Conservation (phyloP, 2,797 vertebrate species). For the Anguilla marmorata region DNA sequence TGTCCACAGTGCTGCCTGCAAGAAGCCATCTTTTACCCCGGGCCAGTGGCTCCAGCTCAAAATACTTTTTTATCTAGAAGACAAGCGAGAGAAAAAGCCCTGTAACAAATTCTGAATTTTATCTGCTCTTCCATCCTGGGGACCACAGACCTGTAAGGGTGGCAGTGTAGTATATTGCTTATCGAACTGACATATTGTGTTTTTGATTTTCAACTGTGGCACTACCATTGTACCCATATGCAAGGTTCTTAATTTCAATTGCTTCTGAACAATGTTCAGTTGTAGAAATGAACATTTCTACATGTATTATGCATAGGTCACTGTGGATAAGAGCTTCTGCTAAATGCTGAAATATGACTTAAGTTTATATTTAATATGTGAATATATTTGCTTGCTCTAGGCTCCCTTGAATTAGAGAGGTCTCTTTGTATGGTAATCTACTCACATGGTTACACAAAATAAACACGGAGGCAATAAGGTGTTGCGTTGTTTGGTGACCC, state of each 20-base stretch:
- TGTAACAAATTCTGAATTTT: not conserved
- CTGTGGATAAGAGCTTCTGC: not conserved
- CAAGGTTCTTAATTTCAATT: not conserved
- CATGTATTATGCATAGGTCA: not conserved
- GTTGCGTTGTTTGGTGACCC: not conserved
- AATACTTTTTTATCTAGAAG: constrained; percentile 83
- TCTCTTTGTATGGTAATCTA: no score
- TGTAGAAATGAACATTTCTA: not conserved
- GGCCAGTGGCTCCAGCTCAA: constrained; percentile 87
- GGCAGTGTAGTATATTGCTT: not conserved
- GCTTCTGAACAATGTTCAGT: not conserved
- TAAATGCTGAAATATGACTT: not conserved
- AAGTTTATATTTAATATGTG: not conserved
- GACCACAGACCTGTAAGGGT: not conserved
- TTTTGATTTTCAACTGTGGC: not conserved
- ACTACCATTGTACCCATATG: not conserved
- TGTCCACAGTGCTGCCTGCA: constrained; percentile 80
- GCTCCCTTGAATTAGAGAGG: no score
- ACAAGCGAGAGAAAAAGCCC: constrained; percentile 9
- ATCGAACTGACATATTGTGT: not conserved
- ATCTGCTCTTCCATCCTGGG: not conserved
- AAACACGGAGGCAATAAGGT: not conserved
- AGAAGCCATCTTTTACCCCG: constrained; percentile 87
- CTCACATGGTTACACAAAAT: not conserved
- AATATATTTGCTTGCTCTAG: no score